Base-by-base conservation (phyloP, 2,888 invertebrate genomes). In the Eristalis pertinax region DNA sequence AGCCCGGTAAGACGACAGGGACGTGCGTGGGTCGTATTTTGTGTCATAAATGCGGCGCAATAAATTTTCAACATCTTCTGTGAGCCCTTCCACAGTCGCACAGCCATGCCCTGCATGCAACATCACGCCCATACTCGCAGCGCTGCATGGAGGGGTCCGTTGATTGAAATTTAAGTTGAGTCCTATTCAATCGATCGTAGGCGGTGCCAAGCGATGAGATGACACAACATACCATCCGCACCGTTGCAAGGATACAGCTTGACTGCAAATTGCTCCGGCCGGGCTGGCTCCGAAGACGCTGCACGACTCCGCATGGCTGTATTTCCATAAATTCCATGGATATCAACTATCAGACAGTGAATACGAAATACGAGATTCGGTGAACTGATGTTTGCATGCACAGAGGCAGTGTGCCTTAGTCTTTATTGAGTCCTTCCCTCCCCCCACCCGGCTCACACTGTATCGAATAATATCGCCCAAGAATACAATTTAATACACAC, bases 251-350 rank as follows among this genome's bases (percentile, higher is more conserved):
- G 43, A n/a, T 60, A 7, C 56, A 10, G 10, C 60, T 26, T 24
- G 60, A 19, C 60, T 29, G 60, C 60, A 50, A 50, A 50, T 19
- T 8, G 19, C 19, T 50, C 19, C 50, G 4, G 1, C 19, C 19
- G n/a, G 35, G 62, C 76, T 75, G 68, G 41, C n/a, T 2, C 32
- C n/a, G n/a, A 50, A 68, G 68, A 76, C 63, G 60, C 35, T 72
- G 63, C 75, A 70, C 58, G 73, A 63, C 80, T 75, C 43, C 62
- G 22, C 50, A 67, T 8, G 50, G 29, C 41, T 26, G 58, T 84
- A 84, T 85, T 81, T 72, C 81, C 81, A 81, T 77, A 85, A 81
- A 85, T 81, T 85, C 73, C 64, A 58, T 35, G 22, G 73, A 63
- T 81, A 81, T 85, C 81, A 81, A 77, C 81, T 69, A 64, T 73